Conservation (phyloP, 1,140 invertebrate genomes). For the Polypedilum pembai region DNA sequence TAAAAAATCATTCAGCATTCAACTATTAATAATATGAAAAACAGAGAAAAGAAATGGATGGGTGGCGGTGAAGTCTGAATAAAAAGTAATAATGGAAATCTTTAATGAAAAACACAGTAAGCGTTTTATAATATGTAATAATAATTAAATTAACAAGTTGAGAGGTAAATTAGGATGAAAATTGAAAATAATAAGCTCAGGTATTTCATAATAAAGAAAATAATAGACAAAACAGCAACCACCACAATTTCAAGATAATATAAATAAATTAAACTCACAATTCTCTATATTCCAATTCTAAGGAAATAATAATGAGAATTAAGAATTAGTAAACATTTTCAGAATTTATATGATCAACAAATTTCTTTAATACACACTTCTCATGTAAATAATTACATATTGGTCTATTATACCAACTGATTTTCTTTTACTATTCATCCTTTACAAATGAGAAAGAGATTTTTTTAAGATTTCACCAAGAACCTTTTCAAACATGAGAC, state of each 20-base stretch:
- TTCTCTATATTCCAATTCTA: not conserved
- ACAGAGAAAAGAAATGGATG: not conserved
- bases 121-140: not conserved
- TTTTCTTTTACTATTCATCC: too few species aligned
- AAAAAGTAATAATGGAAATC: not conserved
- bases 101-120: not conserved
- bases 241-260: conserved; percentile 5
- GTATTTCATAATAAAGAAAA: conserved; percentile 5
- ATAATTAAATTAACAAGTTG: not conserved
- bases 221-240: not conserved
- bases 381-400: too few species aligned
- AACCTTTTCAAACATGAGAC: too few species aligned
- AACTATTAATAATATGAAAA: not conserved
- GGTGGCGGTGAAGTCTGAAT: not conserved
- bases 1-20: conserved; percentile 7
- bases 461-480: too few species aligned
- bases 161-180: not conserved
- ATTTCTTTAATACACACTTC: too few species aligned
- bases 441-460: too few species aligned
- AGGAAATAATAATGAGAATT: not conserved
- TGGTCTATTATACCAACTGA: too few species aligned
- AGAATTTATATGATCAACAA: too few species aligned
- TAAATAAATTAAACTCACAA: not conserved
- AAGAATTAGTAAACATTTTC: not conserved
- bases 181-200: not conserved